Base-by-base conservation (phyloP, 1,140 invertebrate species). In the Drosophila bifasciata region DNA sequence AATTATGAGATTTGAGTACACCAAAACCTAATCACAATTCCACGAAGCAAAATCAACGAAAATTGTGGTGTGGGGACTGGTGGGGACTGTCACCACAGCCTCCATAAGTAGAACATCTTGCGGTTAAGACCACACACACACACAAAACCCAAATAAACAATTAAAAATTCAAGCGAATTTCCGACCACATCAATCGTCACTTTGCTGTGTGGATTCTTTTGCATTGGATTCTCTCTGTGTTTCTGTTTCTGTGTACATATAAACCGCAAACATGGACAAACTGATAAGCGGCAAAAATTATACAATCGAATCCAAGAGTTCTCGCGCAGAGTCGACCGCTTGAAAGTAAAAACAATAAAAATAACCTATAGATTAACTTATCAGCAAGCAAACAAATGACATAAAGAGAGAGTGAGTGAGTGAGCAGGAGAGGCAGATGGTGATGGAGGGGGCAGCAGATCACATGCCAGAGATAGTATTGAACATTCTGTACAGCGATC, bases 261-360 rank as follows among this genome's bases (percentile, higher is more conserved):
- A 69, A 57, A 69, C 64, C 67, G 64, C 67, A 70, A 70, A 70
- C 51, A 70, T 69, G 45, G 39, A 52, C n/a, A 49, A 50, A 40
- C 25, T 70, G 64, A 70, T 70, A 70, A 70, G 52, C 25, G 64
- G 36, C 49, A 32, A 43, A 69, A 45, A 59, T 70, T 70, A 59
- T 70, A 70, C 67, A 70, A 70, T 70, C 66, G 52, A 59, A 57
- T 45, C 1, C 64, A 44, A 57, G 61, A 62, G 19, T 45, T n/a
- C n/a, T n/a, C n/a, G n/a, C 32, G 9, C 28, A 32, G 21, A 63
- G 19, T 45, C 5, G 28, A 32, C 9, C 9, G 19, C 17, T 63
- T 39, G 11, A 63, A 59, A 63, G 61, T 62, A 63, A 63, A 61
- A 62, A 46, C 28, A 46, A 28, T 63, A 16, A 28, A 16, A 62